Conservation (phyloP, 2,888 invertebrate species). For the Cephus sareptanus region DNA sequence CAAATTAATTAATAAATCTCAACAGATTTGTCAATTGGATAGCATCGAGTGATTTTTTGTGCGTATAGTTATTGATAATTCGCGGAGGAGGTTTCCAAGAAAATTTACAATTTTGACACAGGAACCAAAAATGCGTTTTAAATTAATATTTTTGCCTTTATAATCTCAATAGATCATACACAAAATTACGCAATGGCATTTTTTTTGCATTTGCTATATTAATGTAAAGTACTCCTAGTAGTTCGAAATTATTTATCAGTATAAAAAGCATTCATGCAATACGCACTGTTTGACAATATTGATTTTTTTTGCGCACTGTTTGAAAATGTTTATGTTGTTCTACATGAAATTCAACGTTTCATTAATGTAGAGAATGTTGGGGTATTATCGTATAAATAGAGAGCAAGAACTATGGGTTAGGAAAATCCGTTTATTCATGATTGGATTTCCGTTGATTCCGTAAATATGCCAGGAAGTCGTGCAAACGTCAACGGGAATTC, state of each 20-base stretch:
- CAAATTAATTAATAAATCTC: too few species aligned
- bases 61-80: too few species aligned
- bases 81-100: too few species aligned
- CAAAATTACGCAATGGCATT: too few species aligned
- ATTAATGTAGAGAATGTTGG: not conserved
- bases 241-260: not conserved
- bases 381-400: not conserved
- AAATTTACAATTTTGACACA: too few species aligned
- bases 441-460: constrained; percentile 51
- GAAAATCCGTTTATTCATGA: constrained; percentile 56
- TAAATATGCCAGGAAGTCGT: constrained; percentile 42
- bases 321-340: not conserved
- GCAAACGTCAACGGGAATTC: not conserved
- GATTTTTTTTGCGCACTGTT: too few species aligned
- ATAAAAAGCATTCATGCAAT: not conserved
- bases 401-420: constrained; percentile 30
- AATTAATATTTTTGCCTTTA: too few species aligned
- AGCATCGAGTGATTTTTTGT: too few species aligned
- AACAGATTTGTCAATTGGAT: too few species aligned
- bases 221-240: not conserved
- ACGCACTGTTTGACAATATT: not conserved
- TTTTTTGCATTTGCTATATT: too few species aligned
- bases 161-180: too few species aligned
- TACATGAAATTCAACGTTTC: not conserved
- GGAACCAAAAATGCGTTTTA: too few species aligned